A percentile compares a stretch with the other conserved stretches of the same genome.
phyloP scores from a whole-genome alignment of 2,113 vertebrate genomes.

The Urocynchramus pylzowi region DNA sequence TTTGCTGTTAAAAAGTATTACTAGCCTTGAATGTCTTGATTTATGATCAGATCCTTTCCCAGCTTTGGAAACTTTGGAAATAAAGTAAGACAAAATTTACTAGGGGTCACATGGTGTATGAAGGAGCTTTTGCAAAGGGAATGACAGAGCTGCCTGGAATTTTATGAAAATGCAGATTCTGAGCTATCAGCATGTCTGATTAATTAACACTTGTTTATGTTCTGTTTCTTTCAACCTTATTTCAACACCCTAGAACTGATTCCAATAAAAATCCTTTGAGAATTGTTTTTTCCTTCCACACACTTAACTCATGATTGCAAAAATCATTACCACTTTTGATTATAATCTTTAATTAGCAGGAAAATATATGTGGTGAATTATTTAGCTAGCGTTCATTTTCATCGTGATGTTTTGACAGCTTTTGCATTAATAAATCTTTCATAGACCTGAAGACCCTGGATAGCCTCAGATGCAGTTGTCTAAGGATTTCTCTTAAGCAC shows the following conservation, averaged over 20 bases:
- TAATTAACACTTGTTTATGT: conserved; percentile 55
- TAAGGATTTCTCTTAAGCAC: neutral
- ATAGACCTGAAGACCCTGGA: neutral
- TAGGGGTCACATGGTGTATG: neutral
- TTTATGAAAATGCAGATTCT: conserved; percentile 13
- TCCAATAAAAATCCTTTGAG: conserved; percentile 19
- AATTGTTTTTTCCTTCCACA: conserved; percentile 13
- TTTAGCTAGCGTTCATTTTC: conserved; percentile 29
- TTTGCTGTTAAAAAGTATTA: neutral
- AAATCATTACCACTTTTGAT: conserved; percentile 56
- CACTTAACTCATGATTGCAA: conserved; percentile 44
- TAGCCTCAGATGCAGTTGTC: neutral
- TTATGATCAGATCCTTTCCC: neutral
- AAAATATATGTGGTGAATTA: conserved; percentile 52
- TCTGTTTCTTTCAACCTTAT: conserved; percentile 25
- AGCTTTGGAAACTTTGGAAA: neutral
- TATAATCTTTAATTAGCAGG: conserved; percentile 58
- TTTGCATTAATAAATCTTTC: conserved; percentile 20
- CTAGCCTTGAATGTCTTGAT: neutral
- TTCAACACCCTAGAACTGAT: conserved; percentile 11
- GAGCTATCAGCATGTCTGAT: neutral
- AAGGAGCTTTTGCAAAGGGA: neutral
- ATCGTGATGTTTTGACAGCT: neutral
- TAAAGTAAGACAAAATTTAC: neutral
- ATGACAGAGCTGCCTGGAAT: neutral